These are phyloP conservation scores for Drosophila quinaria DNA, from an alignment of 2,888 invertebrate genomes.

Conservation along the genomic window DNA sequence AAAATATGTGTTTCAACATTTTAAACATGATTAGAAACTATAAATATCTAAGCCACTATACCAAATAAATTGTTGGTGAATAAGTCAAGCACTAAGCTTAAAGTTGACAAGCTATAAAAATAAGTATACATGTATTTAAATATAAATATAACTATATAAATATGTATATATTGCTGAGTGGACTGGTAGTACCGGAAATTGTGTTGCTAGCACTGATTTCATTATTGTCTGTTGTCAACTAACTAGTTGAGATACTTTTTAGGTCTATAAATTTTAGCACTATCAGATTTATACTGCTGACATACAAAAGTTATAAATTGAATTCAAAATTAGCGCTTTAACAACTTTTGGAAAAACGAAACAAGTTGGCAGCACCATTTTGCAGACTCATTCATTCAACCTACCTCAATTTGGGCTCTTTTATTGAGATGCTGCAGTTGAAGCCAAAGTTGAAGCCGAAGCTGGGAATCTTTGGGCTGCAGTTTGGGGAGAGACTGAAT, in stretches of 20 bases:
- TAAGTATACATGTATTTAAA: not conserved
- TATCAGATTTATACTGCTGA: not conserved
- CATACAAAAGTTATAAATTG: conserved; percentile 22
- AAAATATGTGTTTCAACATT: conserved; percentile 10
- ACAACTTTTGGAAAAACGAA: not conserved
- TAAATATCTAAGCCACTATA: conserved; percentile 18
- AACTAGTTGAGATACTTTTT: conserved; percentile 13
- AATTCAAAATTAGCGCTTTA: conserved; percentile 9
- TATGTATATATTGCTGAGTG: conserved; percentile 13
- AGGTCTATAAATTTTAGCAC: not conserved
- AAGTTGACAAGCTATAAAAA: conserved; percentile 2
- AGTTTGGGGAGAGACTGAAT: not conserved
- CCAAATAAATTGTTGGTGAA: conserved; percentile 7
- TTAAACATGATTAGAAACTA: conserved; percentile 17
- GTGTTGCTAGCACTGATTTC: not conserved
- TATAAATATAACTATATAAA: not conserved
- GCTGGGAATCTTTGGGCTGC: not conserved
- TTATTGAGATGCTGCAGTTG: conserved; percentile 11
- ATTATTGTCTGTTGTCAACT: not conserved
- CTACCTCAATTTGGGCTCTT: conserved; percentile 66
- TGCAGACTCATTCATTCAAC: conserved; percentile 40
- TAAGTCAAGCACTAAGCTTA: conserved; percentile 13
- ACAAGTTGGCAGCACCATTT: conserved; percentile 64
- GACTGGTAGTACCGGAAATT: conserved; percentile 15
- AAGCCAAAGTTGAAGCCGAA: conserved; percentile 23